These are phyloP conservation scores for Andrena bicolor DNA, from an alignment of 2,888 invertebrate genomes.

Conservation along the genomic window DNA sequence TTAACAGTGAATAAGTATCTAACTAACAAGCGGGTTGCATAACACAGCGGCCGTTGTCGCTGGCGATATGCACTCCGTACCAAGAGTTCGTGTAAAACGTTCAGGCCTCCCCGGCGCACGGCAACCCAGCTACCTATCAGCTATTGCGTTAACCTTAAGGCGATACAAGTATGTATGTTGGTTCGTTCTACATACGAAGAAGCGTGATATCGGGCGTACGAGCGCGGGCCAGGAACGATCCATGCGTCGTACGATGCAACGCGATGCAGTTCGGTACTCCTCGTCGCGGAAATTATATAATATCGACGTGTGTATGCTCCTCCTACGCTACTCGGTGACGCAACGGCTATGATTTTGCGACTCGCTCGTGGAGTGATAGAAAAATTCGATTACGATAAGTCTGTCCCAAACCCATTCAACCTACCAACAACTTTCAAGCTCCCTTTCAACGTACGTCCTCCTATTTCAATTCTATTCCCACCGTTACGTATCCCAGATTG, in stretches of 20 bases:
- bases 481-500: too few relatives aligned
- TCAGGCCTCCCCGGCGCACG: slow-evolving; percentile 25
- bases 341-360: not conserved
- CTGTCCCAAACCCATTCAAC: not conserved
- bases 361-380: not conserved
- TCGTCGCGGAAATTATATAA: slow-evolving; percentile 34
- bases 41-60: slow-evolving; percentile 59
- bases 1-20: slow-evolving; percentile 68
- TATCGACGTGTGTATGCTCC: slow-evolving; percentile 4
- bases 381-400: not conserved
- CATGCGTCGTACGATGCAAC: not conserved
- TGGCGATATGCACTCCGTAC: slow-evolving; percentile 68
- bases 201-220: not conserved
- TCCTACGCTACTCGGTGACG: slow-evolving; percentile 1
- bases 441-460: too few relatives aligned
- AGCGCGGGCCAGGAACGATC: not conserved
- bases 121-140: slow-evolving; percentile 60
- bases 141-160: slow-evolving; percentile 66
- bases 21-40: slow-evolving; percentile 73
- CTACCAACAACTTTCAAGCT: too few relatives aligned
- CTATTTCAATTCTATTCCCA: not conserved
- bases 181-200: slow-evolving; percentile 35
- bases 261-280: slow-evolving; percentile 9
- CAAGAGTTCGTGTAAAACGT: slow-evolving; percentile 42
- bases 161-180: slow-evolving; percentile 49